These are phyloP conservation scores for Streptopelia turtur DNA, from an alignment of 2,797 vertebrate species.

Conservation along the genomic window DNA sequence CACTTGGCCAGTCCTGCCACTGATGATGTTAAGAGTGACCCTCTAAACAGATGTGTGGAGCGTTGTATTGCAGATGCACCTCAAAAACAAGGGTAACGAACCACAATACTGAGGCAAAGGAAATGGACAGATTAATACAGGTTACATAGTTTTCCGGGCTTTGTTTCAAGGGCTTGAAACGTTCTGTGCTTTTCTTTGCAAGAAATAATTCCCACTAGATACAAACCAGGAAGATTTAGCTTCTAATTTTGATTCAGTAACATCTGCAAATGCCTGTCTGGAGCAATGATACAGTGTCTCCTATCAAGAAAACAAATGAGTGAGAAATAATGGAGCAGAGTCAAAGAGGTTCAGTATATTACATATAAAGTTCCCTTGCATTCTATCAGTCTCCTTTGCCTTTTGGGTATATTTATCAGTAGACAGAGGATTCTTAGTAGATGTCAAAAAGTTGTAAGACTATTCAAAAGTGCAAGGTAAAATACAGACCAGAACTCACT, in stretches of 20 bases:
- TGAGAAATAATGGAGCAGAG: background rate
- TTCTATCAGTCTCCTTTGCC: background rate
- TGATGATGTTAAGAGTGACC: background rate
- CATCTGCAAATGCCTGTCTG: conserved; percentile 1
- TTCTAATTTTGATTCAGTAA: conserved; percentile 14
- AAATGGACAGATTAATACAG: background rate
- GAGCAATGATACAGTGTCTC: background rate
- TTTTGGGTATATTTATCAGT: background rate
- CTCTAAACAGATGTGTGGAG: background rate
- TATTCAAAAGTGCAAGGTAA: background rate
- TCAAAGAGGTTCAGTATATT: background rate
- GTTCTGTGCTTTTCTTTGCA: background rate
- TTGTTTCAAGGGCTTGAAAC: background rate
- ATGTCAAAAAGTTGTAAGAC: background rate
- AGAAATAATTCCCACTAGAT: background rate
- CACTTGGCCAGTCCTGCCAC: background rate
- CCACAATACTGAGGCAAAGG: background rate
- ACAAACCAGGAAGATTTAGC: background rate
- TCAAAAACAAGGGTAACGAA: background rate
- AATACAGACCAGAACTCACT: background rate
- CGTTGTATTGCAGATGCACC: background rate
- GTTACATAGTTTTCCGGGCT: background rate
- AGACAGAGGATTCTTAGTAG: background rate
- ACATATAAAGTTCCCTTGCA: background rate
- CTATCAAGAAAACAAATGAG: conserved; percentile 8